Percentiles rank a stretch among this genome's conserved stretches.
phyloP scores from a whole-genome alignment of 2,113 vertebrate genomes.

The Asarcornis scutulata region DNA sequence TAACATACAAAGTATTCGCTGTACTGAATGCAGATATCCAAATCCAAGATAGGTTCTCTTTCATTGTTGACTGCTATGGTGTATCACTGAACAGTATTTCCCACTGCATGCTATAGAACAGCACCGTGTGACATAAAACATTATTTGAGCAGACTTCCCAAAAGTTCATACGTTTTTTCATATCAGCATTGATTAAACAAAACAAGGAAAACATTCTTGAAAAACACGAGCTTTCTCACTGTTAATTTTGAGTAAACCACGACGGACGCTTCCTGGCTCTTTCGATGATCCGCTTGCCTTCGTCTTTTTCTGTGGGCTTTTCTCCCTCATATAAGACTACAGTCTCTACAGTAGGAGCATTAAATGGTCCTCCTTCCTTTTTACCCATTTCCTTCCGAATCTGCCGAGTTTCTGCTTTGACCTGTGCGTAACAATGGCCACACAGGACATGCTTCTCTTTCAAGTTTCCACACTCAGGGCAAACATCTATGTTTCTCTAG shows the following conservation, averaged over 20 bases:
- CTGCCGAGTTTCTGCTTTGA: conserved; percentile 82
- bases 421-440: conserved; percentile 89
- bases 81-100: neutral
- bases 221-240: neutral
- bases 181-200: neutral
- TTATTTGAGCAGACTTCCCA: neutral
- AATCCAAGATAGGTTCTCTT: neutral
- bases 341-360: conserved; percentile 82
- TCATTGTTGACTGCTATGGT: neutral
- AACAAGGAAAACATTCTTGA: neutral
- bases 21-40: accelerated
- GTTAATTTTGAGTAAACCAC: conserved; percentile 85
- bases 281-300: conserved; percentile 90
- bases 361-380: conserved; percentile 86
- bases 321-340: conserved; percentile 89
- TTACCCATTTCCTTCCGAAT: conserved; percentile 83
- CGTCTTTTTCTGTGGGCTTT: conserved; percentile 76
- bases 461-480: conserved; percentile 91
- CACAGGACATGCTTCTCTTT: conserved; percentile 93
- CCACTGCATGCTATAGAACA: neutral
- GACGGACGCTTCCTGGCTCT: conserved; percentile 85
- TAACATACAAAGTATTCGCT: neutral
- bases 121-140: neutral
- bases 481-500: conserved; percentile 90
- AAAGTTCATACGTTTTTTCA: neutral